Conservation (phyloP, 2,888 invertebrate genomes). For the Automeris io region DNA sequence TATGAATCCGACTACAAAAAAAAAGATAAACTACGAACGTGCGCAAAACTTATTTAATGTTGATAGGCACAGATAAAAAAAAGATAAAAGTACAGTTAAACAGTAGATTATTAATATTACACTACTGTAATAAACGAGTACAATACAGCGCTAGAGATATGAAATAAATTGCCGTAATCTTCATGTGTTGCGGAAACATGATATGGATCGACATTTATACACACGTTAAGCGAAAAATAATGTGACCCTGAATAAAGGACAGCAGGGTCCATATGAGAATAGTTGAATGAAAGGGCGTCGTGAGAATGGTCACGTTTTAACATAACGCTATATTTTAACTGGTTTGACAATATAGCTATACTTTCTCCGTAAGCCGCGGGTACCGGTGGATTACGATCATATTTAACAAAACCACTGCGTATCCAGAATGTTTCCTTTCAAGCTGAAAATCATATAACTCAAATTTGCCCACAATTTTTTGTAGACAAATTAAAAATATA, state of each 20-base stretch:
- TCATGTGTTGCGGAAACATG: neutral
- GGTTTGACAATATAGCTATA: no score
- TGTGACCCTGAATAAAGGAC: constrained; percentile 7
- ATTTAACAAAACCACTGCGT: no score
- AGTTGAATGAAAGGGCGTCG: neutral
- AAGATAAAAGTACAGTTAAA: neutral
- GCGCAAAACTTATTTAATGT: neutral
- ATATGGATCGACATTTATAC: neutral
- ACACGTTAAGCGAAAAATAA: neutral
- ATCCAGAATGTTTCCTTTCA: no score
- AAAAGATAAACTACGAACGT: neutral
- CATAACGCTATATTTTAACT: no score
- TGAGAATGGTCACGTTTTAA: no score
- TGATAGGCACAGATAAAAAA: neutral
- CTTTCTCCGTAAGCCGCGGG: no score
- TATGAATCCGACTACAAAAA: neutral
- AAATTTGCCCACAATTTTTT: no score
- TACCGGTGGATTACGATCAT: no score
- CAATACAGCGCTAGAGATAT: neutral
- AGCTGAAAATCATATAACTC: no score
- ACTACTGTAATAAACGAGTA: neutral
- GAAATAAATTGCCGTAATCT: neutral
- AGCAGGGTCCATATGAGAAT: neutral
- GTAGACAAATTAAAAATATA: no score
- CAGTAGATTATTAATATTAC: neutral